Conservation (phyloP, 2,888 invertebrate genomes). For the Andrena dorsata region DNA sequence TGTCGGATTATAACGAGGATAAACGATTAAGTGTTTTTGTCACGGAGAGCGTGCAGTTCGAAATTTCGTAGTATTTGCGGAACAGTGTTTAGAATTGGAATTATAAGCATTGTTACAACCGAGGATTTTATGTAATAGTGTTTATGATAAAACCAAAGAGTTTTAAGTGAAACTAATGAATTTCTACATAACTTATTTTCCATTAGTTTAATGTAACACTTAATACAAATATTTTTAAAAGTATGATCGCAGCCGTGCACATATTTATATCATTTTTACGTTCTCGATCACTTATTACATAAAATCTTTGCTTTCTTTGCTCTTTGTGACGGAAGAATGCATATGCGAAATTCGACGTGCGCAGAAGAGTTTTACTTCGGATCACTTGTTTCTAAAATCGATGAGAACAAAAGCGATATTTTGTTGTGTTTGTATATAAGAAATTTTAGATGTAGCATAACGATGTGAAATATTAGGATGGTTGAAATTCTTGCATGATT, state of each 20-base stretch:
- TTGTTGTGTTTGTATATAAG: constrained; percentile 61
- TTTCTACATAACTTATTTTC: constrained; percentile 60
- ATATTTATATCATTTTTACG: constrained; percentile 26
- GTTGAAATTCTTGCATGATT: constrained; percentile 59
- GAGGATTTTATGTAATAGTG: constrained; percentile 76
- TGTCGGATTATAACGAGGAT: constrained; percentile 30
- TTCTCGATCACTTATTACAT: constrained; percentile 65
- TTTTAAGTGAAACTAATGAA: constrained; percentile 54
- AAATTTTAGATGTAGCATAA: constrained; percentile 48
- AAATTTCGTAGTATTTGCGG: constrained; percentile 24
- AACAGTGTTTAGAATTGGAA: constrained; percentile 23
- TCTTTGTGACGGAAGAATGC: constrained; percentile 23
- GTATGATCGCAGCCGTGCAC: constrained; percentile 19
- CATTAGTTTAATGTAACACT: constrained; percentile 52
- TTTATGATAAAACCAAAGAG: constrained; percentile 71
- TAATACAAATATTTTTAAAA: constrained; percentile 51
- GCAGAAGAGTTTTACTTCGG: constrained; percentile 19
- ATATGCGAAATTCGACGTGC: constrained; percentile 1
- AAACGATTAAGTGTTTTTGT: constrained; percentile 17
- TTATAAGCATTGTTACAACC: constrained; percentile 39
- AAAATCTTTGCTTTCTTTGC: constrained; percentile 66
- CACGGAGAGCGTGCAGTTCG: constrained; percentile 12
- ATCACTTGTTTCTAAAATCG: constrained; percentile 17
- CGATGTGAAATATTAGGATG: constrained; percentile 37
- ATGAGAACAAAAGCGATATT: constrained; percentile 31